Evolutionary conservation across 2,888 invertebrate species (phyloP).

Genomic region (Ptilodon capucinus): DNA sequence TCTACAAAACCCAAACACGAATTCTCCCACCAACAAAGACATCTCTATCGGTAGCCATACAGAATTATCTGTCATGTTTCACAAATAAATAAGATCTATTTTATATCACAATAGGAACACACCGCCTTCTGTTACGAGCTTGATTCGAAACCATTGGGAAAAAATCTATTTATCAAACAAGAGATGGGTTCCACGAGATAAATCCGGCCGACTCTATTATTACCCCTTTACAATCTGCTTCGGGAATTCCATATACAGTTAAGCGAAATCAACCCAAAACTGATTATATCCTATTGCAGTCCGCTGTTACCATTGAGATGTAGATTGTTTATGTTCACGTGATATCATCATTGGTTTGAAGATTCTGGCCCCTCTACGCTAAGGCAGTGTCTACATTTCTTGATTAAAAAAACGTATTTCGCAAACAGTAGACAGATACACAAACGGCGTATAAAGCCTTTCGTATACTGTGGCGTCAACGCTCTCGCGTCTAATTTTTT

Average conservation of each 20-base stretch:
- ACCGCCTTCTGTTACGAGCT: conserved; percentile 53
- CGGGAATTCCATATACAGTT: conserved; percentile 33
- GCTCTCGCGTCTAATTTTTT: too few relatives aligned
- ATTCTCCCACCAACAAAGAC: conserved; percentile 71
- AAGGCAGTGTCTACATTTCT: too few relatives aligned
- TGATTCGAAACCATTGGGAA: conserved; percentile 64
- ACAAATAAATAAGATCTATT: conserved; percentile 76
- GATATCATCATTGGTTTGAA: too few relatives aligned
- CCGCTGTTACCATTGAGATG: conserved; percentile 22
- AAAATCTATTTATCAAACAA: conserved; percentile 75
- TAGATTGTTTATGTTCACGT: conserved; percentile 11
- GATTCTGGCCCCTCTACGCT: too few relatives aligned
- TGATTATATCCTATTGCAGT: conserved; percentile 30
- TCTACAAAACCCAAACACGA: conserved; percentile 68
- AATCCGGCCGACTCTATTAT: conserved; percentile 66
- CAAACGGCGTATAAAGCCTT: too few relatives aligned
- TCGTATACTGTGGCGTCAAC: too few relatives aligned
- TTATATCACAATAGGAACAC: conserved; percentile 70
- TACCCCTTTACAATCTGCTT: conserved; percentile 69
- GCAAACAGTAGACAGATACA: too few relatives aligned
- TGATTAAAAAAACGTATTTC: too few relatives aligned
- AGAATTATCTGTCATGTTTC: conserved; percentile 76
- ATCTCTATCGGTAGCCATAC: conserved; percentile 74
- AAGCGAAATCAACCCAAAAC: conserved; percentile 33
- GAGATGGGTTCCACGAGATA: conserved; percentile 73